phyloP scores from a whole-genome alignment of 2,888 invertebrate species.

The Mythimna impura region DNA sequence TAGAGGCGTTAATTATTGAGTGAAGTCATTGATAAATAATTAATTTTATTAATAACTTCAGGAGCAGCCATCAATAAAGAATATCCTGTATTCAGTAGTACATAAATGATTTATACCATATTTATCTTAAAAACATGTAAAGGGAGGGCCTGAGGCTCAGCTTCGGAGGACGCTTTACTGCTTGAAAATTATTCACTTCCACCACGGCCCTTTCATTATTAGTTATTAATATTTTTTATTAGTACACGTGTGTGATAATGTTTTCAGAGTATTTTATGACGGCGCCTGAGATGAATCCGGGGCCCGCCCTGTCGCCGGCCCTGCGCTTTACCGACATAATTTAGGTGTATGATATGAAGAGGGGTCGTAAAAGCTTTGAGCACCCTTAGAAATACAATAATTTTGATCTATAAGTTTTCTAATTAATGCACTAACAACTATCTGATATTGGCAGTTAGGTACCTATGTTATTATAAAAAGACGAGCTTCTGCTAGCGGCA shows the following conservation, averaged over 20 bases:
- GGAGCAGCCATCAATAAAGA: constrained; percentile 22
- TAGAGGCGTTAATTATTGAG: not conserved
- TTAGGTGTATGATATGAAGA: not conserved
- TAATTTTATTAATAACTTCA: constrained; percentile 30
- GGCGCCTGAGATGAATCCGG: constrained; percentile 9
- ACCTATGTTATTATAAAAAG: too few species aligned
- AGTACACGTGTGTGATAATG: constrained; percentile 6
- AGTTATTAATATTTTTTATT: constrained; percentile 18
- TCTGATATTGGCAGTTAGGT: too few species aligned
- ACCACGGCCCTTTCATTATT: constrained; percentile 18
- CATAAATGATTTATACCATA: constrained; percentile 26
- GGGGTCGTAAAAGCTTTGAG: not conserved
- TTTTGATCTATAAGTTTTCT: not conserved
- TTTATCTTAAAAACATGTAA: constrained; percentile 45
- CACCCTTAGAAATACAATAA: not conserved
- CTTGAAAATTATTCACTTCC: constrained; percentile 41
- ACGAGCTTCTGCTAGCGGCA: too few species aligned
- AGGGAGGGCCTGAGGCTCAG: constrained; percentile 41
- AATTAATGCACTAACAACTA: too few species aligned
- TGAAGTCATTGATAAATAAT: constrained; percentile 28
- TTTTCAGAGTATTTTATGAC: constrained; percentile 25
- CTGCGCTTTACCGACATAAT: constrained; percentile 13
- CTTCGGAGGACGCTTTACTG: constrained; percentile 11
- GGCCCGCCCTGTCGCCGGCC: constrained; percentile 28
- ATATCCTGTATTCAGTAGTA: constrained; percentile 24